Conservation (phyloP, 2,113 vertebrate species). For the Rallus limicola region DNA sequence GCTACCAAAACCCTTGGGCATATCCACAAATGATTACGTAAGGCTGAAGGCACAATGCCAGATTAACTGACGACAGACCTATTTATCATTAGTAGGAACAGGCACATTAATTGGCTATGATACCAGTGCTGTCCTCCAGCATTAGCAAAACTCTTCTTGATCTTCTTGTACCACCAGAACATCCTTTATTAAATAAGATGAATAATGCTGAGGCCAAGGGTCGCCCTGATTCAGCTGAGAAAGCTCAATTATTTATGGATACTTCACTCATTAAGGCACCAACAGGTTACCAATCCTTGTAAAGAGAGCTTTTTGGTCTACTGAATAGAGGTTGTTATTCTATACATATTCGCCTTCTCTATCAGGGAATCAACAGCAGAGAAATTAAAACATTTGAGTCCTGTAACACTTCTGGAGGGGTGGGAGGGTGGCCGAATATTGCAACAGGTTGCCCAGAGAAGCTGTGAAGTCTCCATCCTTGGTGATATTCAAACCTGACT, state of each 20-base stretch:
- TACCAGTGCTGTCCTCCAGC: not conserved
- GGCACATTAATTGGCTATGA: constrained; percentile 35
- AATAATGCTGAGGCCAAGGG: constrained; percentile 12
- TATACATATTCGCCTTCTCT: not conserved
- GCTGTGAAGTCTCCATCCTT: not conserved
- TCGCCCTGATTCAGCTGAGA: not conserved
- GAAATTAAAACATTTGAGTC: not conserved
- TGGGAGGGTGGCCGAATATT: accelerated
- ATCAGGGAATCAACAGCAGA: not conserved
- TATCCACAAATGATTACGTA: constrained; percentile 9
- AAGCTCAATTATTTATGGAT: constrained; percentile 26
- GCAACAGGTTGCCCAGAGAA: not conserved
- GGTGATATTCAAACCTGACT: not conserved
- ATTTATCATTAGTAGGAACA: constrained; percentile 57
- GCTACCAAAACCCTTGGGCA: not conserved
- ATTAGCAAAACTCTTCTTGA: constrained; percentile 43
- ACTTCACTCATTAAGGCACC: not conserved
- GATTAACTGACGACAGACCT: not conserved
- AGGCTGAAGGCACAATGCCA: constrained; percentile 7
- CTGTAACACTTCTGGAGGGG: not conserved
- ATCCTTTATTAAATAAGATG: constrained; percentile 38
- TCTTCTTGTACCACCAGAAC: not conserved
- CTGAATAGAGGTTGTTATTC: not conserved
- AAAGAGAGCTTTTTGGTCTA: not conserved
- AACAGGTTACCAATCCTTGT: not conserved